Percentiles rank a stretch among this genome's conserved stretches.
phyloP scores from a whole-genome alignment of 2,797 vertebrate species.

The Menidia menidia region DNA sequence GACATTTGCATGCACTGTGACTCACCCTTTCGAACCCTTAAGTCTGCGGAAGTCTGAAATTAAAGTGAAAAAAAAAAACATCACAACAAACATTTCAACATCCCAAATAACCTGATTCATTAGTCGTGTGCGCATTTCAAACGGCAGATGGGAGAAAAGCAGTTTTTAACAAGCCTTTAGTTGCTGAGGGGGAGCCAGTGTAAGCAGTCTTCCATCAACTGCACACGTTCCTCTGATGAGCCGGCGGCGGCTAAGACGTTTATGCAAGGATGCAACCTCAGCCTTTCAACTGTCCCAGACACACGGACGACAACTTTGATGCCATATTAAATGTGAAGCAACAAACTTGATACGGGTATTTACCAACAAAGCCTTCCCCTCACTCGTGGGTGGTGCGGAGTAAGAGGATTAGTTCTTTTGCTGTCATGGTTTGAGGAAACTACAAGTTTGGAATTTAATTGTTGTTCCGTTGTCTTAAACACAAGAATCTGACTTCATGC shows the following conservation, averaged over 20 bases:
- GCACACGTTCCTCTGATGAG: constrained; percentile 77
- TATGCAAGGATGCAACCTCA: constrained; percentile 72
- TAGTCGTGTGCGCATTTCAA: constrained; percentile 42
- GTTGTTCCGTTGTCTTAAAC: constrained; percentile 73
- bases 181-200: constrained; percentile 72
- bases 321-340: constrained; percentile 75
- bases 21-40: neutral
- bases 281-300: constrained; percentile 73
- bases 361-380: constrained; percentile 80
- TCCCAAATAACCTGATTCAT: constrained; percentile 44
- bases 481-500: constrained; percentile 45
- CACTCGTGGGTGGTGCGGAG: constrained; percentile 63
- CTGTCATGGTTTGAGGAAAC: constrained; percentile 72
- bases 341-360: constrained; percentile 83
- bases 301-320: constrained; percentile 77
- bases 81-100: constrained; percentile 26
- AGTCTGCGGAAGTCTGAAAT: neutral
- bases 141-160: constrained; percentile 39
- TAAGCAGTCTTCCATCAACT: constrained; percentile 78
- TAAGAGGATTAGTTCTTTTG: constrained; percentile 84
- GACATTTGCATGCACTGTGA: neutral
- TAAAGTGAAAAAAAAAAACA: constrained; percentile 6
- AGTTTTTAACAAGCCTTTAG: constrained; percentile 84
- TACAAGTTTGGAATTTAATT: constrained; percentile 78
- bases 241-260: constrained; percentile 58